phyloP scores from a whole-genome alignment of 1,140 invertebrate genomes.

The Pygmarrhopalites habei region DNA sequence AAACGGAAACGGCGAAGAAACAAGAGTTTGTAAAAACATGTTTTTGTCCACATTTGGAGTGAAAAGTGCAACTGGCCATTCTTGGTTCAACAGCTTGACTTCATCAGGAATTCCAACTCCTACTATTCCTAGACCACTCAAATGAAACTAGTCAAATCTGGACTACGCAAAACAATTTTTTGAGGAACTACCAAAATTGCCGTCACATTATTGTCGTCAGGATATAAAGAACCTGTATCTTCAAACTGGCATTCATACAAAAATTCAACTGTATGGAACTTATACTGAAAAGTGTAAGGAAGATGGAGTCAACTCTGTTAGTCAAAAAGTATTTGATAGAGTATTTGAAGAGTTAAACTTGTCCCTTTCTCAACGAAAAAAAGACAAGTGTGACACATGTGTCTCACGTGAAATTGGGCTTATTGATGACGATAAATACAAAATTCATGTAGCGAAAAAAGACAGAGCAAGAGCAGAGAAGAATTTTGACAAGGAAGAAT shows the following conservation, averaged over 20 bases:
- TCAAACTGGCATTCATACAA: conserved; percentile 11
- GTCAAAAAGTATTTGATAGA: background rate
- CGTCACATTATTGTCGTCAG: conserved; percentile 30
- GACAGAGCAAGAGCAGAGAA: background rate
- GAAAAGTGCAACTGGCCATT: no score
- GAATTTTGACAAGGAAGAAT: background rate
- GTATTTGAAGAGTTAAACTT: background rate
- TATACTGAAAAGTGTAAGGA: background rate
- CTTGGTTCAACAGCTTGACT: no score
- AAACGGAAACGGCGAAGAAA: no score
- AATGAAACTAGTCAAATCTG: no score
- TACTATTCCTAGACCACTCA: no score
- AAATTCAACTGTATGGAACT: background rate
- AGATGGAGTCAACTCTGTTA: background rate
- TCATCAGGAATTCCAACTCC: no score
- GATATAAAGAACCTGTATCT: conserved; percentile 21
- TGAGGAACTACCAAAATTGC: conserved; percentile 21
- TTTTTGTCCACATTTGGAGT: no score
- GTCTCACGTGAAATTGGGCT: background rate
- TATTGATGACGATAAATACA: background rate
- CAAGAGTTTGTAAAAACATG: no score
- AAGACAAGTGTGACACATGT: conserved; percentile 13
- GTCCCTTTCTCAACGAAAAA: background rate
- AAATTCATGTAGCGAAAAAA: background rate
- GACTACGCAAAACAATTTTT: no score